Evolutionary conservation across 37 sponge, comb jelly and placozoan genomes (phyloP).

Genomic region (Dysidea cf. avara): DNA sequence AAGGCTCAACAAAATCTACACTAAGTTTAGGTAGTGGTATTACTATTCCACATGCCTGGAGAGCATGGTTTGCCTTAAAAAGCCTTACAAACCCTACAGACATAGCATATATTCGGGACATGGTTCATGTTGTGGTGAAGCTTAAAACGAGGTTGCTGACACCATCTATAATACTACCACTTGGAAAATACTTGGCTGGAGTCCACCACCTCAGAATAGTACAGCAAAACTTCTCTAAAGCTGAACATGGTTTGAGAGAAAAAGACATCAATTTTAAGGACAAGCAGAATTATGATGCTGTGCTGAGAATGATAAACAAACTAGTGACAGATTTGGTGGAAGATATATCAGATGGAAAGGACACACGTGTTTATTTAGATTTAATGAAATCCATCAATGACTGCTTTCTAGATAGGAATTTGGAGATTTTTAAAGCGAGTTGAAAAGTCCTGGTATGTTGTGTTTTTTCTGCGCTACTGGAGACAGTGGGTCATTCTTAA

Average conservation of each 20-base stretch:
- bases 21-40: too few relatives aligned
- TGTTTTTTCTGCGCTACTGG: conserved; percentile 29
- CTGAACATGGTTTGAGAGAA: conserved; percentile 17
- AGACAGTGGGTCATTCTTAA: conserved; percentile 10
- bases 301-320: background rate
- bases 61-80: conserved; percentile 31
- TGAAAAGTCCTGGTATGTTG: conserved; percentile 25
- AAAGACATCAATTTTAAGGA: conserved; percentile 9
- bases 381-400: too few relatives aligned
- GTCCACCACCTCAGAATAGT: conserved; percentile 5
- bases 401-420: too few relatives aligned
- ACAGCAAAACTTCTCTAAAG: conserved; percentile 2
- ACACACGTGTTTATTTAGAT: conserved; percentile 2
- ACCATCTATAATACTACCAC: conserved; percentile 16
- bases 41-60: too few relatives aligned
- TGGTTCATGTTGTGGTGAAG: conserved; percentile 42
- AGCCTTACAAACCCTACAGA: conserved; percentile 24
- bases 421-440: background rate
- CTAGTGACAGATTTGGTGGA: background rate
- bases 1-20: too few relatives aligned
- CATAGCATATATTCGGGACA: conserved; percentile 26
- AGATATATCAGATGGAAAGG: conserved; percentile 32
- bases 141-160: conserved; percentile 14
- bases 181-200: conserved; percentile 33
- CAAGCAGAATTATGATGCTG: conserved; percentile 35